phyloP scores from a whole-genome alignment of 2,888 invertebrate genomes.

The Xestia rhomboidea region DNA sequence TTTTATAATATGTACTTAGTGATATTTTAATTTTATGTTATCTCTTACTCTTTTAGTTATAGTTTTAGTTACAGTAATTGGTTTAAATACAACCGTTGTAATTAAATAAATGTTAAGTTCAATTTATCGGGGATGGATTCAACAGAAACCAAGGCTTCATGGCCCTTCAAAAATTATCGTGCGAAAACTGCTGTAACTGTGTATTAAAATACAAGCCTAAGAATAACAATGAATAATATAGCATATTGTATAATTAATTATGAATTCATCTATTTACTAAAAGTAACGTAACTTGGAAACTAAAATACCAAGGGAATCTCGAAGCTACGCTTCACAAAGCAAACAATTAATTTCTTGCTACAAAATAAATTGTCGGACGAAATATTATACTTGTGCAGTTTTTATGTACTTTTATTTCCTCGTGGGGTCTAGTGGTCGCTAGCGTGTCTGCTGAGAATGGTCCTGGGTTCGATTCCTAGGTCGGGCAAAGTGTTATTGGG shows the following conservation, averaged over 20 bases:
- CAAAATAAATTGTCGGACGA: neutral
- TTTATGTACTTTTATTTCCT: neutral
- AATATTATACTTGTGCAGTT: neutral
- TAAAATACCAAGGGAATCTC: neutral
- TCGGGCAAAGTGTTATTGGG: too few relatives aligned
- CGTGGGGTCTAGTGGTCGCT: neutral
- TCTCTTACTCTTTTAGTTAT: too few relatives aligned
- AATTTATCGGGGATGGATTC: too few relatives aligned
- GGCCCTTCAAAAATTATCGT: neutral
- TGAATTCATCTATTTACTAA: neutral
- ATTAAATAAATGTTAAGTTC: too few relatives aligned
- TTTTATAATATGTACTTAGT: too few relatives aligned
- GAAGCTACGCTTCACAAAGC: neutral
- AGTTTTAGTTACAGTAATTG: too few relatives aligned
- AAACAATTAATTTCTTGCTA: neutral
- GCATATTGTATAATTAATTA: neutral
- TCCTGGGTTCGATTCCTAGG: too few relatives aligned
- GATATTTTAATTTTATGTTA: too few relatives aligned
- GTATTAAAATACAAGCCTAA: neutral
- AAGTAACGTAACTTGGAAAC: neutral
- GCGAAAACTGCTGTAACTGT: neutral
- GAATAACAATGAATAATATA: neutral
- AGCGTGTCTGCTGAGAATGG: too few relatives aligned
- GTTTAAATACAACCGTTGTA: too few relatives aligned
- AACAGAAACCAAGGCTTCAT: neutral